phyloP scores from a whole-genome alignment of 2,888 invertebrate species.

The Steromphala cineraria region DNA sequence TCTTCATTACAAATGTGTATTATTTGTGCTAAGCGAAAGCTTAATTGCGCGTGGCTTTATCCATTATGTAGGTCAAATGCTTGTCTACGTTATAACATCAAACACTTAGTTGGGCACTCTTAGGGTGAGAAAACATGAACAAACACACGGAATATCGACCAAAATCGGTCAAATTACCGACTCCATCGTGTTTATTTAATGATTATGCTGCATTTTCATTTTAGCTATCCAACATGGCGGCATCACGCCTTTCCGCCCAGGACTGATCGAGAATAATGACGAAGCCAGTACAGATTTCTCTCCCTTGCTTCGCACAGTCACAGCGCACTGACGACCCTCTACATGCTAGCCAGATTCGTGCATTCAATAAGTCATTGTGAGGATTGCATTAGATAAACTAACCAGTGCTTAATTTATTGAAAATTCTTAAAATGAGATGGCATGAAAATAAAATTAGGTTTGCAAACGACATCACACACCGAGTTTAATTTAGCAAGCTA shows the following conservation, averaged over 20 bases:
- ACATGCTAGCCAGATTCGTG: neutral
- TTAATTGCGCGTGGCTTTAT: neutral
- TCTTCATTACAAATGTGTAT: too few relatives aligned
- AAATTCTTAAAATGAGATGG: too few relatives aligned
- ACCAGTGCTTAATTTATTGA: neutral
- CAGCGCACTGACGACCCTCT: neutral
- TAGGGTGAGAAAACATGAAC: neutral
- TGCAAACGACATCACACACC: too few relatives aligned
- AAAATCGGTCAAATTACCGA: neutral
- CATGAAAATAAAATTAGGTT: too few relatives aligned
- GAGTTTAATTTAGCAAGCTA: too few relatives aligned
- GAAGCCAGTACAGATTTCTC: neutral
- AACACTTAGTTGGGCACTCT: neutral
- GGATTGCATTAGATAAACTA: neutral
- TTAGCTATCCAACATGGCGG: slow-evolving; percentile 14
- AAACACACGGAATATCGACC: neutral
- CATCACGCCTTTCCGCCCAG: slow-evolving; percentile 11
- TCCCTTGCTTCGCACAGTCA: slow-evolving; percentile 1
- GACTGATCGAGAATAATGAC: neutral
- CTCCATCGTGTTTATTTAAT: neutral
- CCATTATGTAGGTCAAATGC: neutral
- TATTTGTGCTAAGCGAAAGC: too few relatives aligned
- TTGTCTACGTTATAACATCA: neutral
- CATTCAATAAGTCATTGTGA: neutral
- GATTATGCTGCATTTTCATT: neutral